A percentile compares a stretch with the other conserved stretches of the same genome.
Evolutionary conservation across 2,797 vertebrate species (phyloP).

Genomic region (Sphaeramia orbicularis): DNA sequence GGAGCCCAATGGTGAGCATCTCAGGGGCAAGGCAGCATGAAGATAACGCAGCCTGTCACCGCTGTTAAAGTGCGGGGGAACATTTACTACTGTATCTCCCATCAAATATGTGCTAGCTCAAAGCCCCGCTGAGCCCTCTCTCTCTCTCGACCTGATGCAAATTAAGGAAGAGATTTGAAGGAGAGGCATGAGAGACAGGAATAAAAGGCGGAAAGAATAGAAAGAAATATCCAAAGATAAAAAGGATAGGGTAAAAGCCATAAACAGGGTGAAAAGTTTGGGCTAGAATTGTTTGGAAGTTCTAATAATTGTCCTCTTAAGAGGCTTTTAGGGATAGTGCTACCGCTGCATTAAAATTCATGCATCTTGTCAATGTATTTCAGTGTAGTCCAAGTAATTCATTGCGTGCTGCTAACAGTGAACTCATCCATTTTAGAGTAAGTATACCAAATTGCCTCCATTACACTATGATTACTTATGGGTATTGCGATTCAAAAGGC

Average conservation of each 20-base stretch:
- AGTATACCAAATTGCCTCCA: constrained; percentile 40
- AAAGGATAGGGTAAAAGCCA: not conserved
- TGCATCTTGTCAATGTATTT: constrained; percentile 31
- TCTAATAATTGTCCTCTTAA: constrained; percentile 29
- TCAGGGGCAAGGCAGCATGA: constrained; percentile 43
- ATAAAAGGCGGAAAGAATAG: not conserved
- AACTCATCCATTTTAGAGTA: constrained; percentile 53
- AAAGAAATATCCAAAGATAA: constrained; percentile 13
- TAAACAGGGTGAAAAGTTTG: constrained; percentile 31
- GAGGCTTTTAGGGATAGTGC: constrained; percentile 48
- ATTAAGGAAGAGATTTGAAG: constrained; percentile 42
- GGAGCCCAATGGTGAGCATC: constrained; percentile 53
- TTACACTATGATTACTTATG: constrained; percentile 44
- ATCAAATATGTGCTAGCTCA: constrained; percentile 48
- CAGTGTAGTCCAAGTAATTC: constrained; percentile 22
- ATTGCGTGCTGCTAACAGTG: constrained; percentile 7
- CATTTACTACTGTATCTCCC: constrained; percentile 36
- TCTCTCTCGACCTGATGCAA: constrained; percentile 38
- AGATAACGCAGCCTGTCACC: constrained; percentile 55
- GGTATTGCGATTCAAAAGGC: constrained; percentile 33
- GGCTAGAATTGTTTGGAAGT: constrained; percentile 35
- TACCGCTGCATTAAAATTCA: constrained; percentile 43
- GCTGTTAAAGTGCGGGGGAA: constrained; percentile 31
- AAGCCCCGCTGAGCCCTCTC: constrained; percentile 38
- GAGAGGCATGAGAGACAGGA: not conserved